phyloP scores from a whole-genome alignment of 2,888 invertebrate species.

The Drosophila falleni region DNA sequence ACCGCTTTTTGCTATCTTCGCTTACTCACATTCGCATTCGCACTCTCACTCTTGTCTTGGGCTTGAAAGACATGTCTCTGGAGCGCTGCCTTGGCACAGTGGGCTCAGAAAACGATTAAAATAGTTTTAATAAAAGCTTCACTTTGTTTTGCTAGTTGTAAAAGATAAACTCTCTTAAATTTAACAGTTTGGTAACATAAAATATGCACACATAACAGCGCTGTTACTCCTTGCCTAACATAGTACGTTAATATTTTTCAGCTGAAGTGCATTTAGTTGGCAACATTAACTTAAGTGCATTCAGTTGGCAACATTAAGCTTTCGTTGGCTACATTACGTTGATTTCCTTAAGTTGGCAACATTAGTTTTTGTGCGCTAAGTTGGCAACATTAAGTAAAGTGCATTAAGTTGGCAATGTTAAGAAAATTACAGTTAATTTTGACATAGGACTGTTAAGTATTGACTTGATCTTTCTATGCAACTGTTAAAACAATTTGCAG shows the following conservation, averaged over 20 bases:
- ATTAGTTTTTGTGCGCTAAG: too few relatives aligned
- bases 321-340: too few relatives aligned
- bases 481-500: too few relatives aligned
- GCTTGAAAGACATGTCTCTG: constrained; percentile 35
- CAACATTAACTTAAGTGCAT: background rate
- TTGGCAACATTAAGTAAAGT: too few relatives aligned
- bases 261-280: background rate
- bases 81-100: constrained; percentile 44
- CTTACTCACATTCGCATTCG: constrained; percentile 28
- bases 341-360: too few relatives aligned
- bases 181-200: background rate
- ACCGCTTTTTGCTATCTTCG: constrained; percentile 36
- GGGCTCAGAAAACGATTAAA: background rate
- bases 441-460: too few relatives aligned
- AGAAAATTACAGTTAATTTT: too few relatives aligned
- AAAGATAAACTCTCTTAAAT: background rate
- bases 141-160: background rate
- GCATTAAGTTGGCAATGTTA: too few relatives aligned
- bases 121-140: background rate
- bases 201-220: background rate
- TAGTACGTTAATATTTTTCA: too few relatives aligned
- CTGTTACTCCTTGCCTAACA: too few relatives aligned
- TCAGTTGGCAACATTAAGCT: background rate
- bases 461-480: too few relatives aligned
- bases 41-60: constrained; percentile 46